A percentile compares a stretch with the other conserved stretches of the same genome.
These are phyloP conservation scores for Dolichoris vasculosae DNA, from an alignment of 1,140 invertebrate species.

Conservation along the genomic window DNA sequence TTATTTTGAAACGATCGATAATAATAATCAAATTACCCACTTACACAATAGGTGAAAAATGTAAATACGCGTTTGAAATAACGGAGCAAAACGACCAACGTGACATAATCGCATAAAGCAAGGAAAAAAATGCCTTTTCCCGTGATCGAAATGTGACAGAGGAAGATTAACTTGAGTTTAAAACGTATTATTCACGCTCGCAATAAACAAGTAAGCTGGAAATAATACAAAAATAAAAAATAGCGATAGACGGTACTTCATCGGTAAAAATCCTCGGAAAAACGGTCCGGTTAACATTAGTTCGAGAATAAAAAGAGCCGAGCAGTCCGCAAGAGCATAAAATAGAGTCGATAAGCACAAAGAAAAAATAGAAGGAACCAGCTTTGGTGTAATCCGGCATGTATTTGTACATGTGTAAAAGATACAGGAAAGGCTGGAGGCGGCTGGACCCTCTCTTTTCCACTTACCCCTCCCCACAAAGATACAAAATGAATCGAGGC, in stretches of 20 bases:
- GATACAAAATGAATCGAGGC: slow-evolving; percentile 51
- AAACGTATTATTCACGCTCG: neutral
- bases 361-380: neutral
- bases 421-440: neutral
- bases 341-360: slow-evolving; percentile 37
- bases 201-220: too few relatives aligned
- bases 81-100: neutral
- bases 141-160: neutral
- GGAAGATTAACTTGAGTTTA: neutral
- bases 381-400: slow-evolving; percentile 2
- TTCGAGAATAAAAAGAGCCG: neutral
- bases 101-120: too few relatives aligned
- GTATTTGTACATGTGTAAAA: slow-evolving; percentile 31
- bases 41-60: neutral
- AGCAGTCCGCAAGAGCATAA: slow-evolving; percentile 31
- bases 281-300: neutral
- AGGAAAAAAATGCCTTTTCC: too few relatives aligned
- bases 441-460: slow-evolving; percentile 31
- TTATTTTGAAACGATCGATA: neutral
- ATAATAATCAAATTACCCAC: neutral
- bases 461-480: neutral
- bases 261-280: neutral
- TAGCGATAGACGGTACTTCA: neutral
- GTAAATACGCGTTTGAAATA: neutral
- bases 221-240: neutral